Base-by-base conservation (phyloP, 2,888 invertebrate genomes). In the Meiosimyza platycephala region DNA sequence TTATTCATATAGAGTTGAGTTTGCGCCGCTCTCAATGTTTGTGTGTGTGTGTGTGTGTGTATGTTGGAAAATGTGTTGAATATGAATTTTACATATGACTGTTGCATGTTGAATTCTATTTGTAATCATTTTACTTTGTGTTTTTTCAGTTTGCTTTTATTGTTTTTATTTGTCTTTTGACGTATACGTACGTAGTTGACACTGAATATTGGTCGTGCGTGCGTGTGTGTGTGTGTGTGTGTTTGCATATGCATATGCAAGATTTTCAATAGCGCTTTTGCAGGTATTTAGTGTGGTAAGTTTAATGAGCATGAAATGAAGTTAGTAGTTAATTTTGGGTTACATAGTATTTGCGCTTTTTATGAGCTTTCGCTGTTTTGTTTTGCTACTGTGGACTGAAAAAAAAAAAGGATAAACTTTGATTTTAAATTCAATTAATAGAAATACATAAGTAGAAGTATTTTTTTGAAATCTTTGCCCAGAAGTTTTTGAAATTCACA, bases 1-100 rank as follows among this genome's bases (percentile, higher is more conserved):
- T 40, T 9, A 9, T 40, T 40, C 40, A 9, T 33, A 6, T 33
- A 6, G 16, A 47, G 67, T n/a, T 67, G 67, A 67, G 55, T 47
- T 12, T 33, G 67, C 67, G 67, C 47, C 22, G 16, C 18, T 3
- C 15, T 15, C 22, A 28, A 12, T 60, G 15, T 60, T 60, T 18
- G n/a, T 51, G 9, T 48, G 22, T 64, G 70, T 62, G 48, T n/a
- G n/a, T n/a, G n/a, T 62, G 18, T 64, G 70, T 62, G 48, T 67
- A n/a, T 3, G 63, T 47, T 40, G 40, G 40, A 40, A 40, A 9
- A 40, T 40, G 40, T 40, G 40, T 40, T 40, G 40, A 2, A 40
- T 40, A 40, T 40, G 40, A 9, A 40, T 9, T 6, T 40, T 40
- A 40, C 40, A 40, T 40, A 40, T 40, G 40, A 40, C 40, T 40